Base-by-base conservation (phyloP, 2,797 vertebrate species). In the Enteromius argenteus region DNA sequence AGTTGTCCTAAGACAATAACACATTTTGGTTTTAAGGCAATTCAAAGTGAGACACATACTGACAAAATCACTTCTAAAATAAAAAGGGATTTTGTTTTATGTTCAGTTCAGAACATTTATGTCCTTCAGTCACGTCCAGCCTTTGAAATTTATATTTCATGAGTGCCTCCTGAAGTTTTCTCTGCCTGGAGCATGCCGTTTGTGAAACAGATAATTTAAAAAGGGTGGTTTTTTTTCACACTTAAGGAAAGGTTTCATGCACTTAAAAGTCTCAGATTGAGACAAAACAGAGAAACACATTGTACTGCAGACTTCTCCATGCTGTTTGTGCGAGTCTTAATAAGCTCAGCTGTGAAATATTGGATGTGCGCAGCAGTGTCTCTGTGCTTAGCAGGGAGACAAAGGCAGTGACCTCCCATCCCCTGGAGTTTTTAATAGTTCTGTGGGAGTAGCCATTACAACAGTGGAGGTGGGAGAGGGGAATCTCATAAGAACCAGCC, bases 341-440 rank as follows among this genome's bases (percentile, higher is more conserved):
- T 94, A 94, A 95, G 89, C 58, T 81, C 51, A 80, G 86, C 62
- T 76, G 87, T 94, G 93, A 94, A 94, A 91, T 93, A 94, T 93
- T 91, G 93, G 89, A 85, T 82, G 87, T 87, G 89, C 92, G 89
- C 93, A 91, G 93, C 93, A 87, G 93, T 89, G 86, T 91, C 89
- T 93, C 88, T 91, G 73, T 90, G 85, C 90, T 88, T 84, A 85
- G 86, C 81, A 74, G 71, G 82, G 86, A 86, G 88, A 94, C 91
- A 92, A 93, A 92, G 89, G 90, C 77, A 0, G 42, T 88, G 90
- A 88, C 87, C 90, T 85, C 88, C 74, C 7, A 71, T 88, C 88
- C 87, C 93, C 93, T 80, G 85, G 81, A 88, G 93, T 88, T 94
- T 94, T 94, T 94, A 94, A 95, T 95, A 94, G 93, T 90, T 90